Evolutionary conservation across 2,888 invertebrate species (phyloP).

Genomic region (Ectobius pallidus): DNA sequence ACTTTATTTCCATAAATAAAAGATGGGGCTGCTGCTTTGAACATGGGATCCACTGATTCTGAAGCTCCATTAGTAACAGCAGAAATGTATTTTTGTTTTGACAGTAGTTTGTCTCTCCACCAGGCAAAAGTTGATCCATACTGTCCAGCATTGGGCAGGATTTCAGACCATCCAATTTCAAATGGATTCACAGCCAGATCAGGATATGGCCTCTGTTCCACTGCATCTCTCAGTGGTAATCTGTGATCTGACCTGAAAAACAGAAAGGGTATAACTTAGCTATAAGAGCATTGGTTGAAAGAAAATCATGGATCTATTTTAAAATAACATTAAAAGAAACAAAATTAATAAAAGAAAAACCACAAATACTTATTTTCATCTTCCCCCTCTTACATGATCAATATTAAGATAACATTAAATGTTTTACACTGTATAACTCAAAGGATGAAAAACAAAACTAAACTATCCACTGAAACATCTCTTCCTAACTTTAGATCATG

Average conservation of each 20-base stretch:
- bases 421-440: too few relatives aligned
- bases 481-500: too few relatives aligned
- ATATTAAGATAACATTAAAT: not conserved
- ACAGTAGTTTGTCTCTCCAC: slow-evolving; percentile 22
- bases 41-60: not conserved
- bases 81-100: slow-evolving; percentile 4
- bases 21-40: not conserved
- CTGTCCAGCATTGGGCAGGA: slow-evolving; percentile 13
- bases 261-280: not conserved
- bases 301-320: not conserved
- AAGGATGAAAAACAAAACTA: too few relatives aligned
- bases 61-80: not conserved
- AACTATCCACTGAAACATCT: too few relatives aligned
- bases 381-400: not conserved
- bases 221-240: slow-evolving; percentile 72
- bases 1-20: slow-evolving; percentile 33
- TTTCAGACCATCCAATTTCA: slow-evolving; percentile 40
- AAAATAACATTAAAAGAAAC: not conserved
- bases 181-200: slow-evolving; percentile 44
- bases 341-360: not conserved
- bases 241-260: slow-evolving; percentile 48
- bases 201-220: slow-evolving; percentile 60
- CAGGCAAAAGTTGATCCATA: slow-evolving; percentile 27
- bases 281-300: not conserved
- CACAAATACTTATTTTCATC: not conserved